A percentile compares a stretch with the other conserved stretches of the same genome.
Conservation (phyloP, 2,113 vertebrate genomes). For the Beaufortia kweichowensis region DNA sequence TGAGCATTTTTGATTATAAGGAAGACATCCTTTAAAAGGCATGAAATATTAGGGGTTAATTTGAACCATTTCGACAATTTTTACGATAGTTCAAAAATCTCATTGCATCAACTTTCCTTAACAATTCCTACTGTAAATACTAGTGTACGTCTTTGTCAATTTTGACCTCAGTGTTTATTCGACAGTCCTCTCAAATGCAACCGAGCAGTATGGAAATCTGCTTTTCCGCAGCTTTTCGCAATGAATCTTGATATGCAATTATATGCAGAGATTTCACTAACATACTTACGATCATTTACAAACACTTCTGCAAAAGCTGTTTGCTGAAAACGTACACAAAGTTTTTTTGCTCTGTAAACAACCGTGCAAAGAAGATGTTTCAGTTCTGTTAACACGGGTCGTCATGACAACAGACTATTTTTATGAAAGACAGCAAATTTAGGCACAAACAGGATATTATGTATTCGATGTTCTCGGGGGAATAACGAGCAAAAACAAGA, state of each 20-base stretch:
- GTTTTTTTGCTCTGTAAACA: conserved; percentile 45
- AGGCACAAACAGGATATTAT: conserved; percentile 48
- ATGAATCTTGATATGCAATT: conserved; percentile 2
- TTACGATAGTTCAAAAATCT: too few species aligned
- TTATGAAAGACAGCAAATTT: conserved; percentile 51
- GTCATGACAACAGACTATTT: conserved; percentile 47
- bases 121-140: not conserved
- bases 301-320: conserved; percentile 51
- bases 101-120: too few species aligned
- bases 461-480: conserved; percentile 49
- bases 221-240: not conserved
- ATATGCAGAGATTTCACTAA: not conserved
- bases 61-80: too few species aligned
- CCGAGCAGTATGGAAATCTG: not conserved
- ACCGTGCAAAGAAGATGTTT: conserved; percentile 52
- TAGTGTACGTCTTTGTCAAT: not conserved
- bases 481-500: conserved; percentile 55
- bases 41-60: too few species aligned
- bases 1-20: too few species aligned
- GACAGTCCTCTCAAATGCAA: not conserved
- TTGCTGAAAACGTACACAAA: conserved; percentile 51
- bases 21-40: too few species aligned
- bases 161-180: not conserved
- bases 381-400: conserved; percentile 53
- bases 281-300: conserved; percentile 27